Percentiles rank a stretch among this genome's conserved stretches.
These are phyloP conservation scores for Mythimna albipuncta DNA, from an alignment of 2,888 invertebrate species.

Conservation along the genomic window DNA sequence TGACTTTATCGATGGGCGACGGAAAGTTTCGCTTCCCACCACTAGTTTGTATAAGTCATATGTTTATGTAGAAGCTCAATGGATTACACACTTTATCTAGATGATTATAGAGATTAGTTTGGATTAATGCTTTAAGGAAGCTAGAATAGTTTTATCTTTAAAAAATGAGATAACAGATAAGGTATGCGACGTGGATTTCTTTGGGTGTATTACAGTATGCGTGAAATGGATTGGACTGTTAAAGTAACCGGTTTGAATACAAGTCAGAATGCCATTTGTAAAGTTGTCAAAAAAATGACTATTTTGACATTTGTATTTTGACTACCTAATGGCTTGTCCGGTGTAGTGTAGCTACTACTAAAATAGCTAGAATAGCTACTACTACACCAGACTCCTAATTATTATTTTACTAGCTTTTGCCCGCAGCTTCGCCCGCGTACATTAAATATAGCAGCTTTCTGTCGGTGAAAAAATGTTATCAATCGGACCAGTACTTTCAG, in stretches of 20 bases:
- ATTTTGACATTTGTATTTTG: background rate
- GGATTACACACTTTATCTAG: constrained; percentile 69
- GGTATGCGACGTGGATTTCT: constrained; percentile 67
- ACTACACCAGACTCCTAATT: too few species aligned
- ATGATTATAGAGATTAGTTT: constrained; percentile 67
- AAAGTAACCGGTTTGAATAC: background rate
- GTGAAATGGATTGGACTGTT: constrained; percentile 49
- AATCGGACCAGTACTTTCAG: too few species aligned
- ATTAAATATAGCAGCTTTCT: too few species aligned
- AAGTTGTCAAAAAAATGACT: too few species aligned
- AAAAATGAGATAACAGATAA: constrained; percentile 86
- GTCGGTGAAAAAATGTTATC: too few species aligned
- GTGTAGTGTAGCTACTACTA: too few species aligned
- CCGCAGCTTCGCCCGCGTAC: too few species aligned
- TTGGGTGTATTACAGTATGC: constrained; percentile 58
- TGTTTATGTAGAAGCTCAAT: constrained; percentile 62
- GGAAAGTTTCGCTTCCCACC: constrained; percentile 71
- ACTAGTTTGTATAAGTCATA: constrained; percentile 68
- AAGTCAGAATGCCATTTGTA: background rate
- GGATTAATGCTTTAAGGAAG: constrained; percentile 66
- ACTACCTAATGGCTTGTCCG: too few species aligned
- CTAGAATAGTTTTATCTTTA: constrained; percentile 81
- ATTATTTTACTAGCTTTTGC: too few species aligned
- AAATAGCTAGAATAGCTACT: too few species aligned
- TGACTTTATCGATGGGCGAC: constrained; percentile 81